Conservation (phyloP, 2,113 vertebrate genomes). For the Budorcas taxicolor region DNA sequence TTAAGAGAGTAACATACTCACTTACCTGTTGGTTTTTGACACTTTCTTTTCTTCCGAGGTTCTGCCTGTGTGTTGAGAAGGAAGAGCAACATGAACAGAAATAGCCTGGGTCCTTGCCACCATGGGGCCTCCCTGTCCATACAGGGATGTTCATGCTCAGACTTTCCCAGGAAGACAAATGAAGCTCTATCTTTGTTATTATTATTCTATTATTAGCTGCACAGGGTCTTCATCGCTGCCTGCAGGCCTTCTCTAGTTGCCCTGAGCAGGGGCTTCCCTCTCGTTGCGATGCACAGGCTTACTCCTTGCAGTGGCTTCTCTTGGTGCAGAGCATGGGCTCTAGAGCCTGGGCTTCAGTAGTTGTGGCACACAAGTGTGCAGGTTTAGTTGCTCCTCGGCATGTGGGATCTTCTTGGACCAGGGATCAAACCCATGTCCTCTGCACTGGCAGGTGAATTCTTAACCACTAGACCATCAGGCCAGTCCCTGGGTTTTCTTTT, state of each 20-base stretch:
- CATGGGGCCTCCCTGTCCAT: neutral
- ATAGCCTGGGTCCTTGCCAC: neutral
- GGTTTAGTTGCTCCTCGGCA: neutral
- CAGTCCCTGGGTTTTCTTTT: neutral
- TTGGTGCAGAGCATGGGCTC: neutral
- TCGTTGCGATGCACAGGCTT: neutral
- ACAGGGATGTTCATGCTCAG: neutral
- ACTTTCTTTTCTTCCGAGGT: neutral
- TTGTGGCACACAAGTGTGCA: neutral
- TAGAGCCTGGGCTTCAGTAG: neutral
- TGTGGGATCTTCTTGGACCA: neutral
- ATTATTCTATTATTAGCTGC: neutral
- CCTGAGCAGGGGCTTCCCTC: neutral
- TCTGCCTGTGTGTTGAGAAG: neutral
- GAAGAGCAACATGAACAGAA: neutral
- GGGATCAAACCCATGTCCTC: neutral
- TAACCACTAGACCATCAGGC: neutral
- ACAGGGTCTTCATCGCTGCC: neutral
- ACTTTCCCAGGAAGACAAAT: neutral
- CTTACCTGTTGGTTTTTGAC: neutral
- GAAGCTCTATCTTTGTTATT: neutral
- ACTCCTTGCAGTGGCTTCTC: neutral
- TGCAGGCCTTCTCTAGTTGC: neutral
- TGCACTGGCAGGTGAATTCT: neutral
- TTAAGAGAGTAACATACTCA: neutral